Evolutionary conservation across 2,797 vertebrate genomes (phyloP).

Genomic region (Sarcophilus harrisii): DNA sequence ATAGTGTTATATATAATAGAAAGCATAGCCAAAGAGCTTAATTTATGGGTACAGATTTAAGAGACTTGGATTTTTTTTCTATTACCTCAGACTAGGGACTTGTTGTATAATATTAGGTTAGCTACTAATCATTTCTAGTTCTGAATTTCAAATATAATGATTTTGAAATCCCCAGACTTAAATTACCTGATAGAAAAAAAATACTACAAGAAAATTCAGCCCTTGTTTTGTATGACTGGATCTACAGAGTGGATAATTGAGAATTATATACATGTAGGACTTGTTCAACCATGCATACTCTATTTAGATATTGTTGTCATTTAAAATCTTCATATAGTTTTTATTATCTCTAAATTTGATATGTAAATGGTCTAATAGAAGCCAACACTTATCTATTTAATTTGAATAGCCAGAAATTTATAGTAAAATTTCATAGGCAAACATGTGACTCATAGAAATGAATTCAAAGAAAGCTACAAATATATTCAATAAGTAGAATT

Average conservation of each 20-base stretch:
- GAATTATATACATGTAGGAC: neutral
- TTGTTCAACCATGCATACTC: neutral
- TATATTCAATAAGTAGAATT: constrained; percentile 16
- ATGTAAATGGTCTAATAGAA: neutral
- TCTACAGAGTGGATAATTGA: constrained; percentile 27
- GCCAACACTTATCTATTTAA: constrained; percentile 27
- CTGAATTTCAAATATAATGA: constrained; percentile 33
- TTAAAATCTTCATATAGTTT: neutral
- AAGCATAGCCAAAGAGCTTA: constrained; percentile 35
- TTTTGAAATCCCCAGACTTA: neutral
- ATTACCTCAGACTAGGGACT: neutral
- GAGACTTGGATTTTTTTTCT: neutral
- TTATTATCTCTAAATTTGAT: neutral
- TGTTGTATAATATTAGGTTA: neutral
- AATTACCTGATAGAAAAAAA: constrained; percentile 21
- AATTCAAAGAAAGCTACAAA: constrained; percentile 29
- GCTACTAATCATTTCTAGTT: constrained; percentile 10
- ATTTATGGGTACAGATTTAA: neutral
- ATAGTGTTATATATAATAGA: constrained; percentile 10
- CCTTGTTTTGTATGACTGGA: neutral
- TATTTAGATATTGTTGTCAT: neutral
- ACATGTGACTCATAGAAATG: neutral
- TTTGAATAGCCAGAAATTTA: constrained; percentile 11
- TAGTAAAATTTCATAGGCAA: constrained; percentile 5
- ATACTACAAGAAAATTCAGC: constrained; percentile 2